These are phyloP conservation scores for Chloebia gouldiae DNA, from an alignment of 2,113 vertebrate genomes.

Conservation along the genomic window DNA sequence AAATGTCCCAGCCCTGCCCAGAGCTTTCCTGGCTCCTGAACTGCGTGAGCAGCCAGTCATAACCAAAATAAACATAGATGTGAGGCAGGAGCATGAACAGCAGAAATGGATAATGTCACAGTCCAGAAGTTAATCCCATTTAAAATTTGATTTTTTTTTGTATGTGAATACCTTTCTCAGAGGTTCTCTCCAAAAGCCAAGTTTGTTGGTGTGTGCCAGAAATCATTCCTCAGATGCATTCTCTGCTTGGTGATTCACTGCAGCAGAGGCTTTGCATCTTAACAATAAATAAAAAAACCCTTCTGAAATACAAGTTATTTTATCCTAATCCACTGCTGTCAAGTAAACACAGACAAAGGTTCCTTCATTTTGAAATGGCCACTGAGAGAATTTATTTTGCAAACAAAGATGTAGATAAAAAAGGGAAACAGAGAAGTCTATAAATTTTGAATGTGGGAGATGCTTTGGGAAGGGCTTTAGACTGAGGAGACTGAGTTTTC, in stretches of 20 bases:
- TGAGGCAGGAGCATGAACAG: background rate
- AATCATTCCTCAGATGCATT: background rate
- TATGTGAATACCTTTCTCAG: background rate
- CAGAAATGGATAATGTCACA: slow-evolving; percentile 8
- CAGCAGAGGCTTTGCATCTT: slow-evolving; percentile 2
- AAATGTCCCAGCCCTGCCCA: background rate
- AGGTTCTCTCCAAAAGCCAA: background rate
- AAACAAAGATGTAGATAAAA: slow-evolving; percentile 10
- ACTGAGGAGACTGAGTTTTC: background rate
- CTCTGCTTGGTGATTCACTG: background rate
- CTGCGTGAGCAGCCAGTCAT: background rate
- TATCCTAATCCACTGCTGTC: slow-evolving; percentile 26
- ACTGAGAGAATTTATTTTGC: background rate
- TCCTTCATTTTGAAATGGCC: slow-evolving; percentile 29
- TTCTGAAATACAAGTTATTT: slow-evolving; percentile 38
- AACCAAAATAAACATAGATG: background rate
- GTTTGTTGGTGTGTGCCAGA: background rate
- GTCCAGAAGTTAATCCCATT: slow-evolving; percentile 30
- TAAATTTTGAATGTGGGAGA: background rate
- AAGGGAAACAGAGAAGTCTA: background rate
- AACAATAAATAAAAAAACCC: background rate
- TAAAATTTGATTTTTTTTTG: slow-evolving; percentile 8
- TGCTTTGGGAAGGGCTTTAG: background rate
- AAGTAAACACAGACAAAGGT: slow-evolving; percentile 26
- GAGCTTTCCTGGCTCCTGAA: background rate